Evolutionary conservation across 2,113 vertebrate genomes (phyloP).

Genomic region (Tragelaphus strepsiceros): DNA sequence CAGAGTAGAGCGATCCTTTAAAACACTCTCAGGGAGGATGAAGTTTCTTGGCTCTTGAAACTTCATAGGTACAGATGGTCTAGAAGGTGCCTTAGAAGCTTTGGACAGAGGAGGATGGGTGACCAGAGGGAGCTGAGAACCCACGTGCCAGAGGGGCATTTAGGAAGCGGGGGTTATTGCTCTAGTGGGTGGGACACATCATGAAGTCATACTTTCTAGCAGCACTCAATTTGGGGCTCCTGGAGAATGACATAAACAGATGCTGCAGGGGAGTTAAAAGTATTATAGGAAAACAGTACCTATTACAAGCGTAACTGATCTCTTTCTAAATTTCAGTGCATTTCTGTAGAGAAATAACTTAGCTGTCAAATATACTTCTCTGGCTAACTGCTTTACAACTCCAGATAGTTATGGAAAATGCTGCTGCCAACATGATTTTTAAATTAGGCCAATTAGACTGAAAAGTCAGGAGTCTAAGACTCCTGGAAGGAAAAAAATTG

Average conservation of each 20-base stretch:
- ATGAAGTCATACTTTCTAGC: background rate
- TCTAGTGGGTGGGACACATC: background rate
- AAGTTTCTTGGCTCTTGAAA: background rate
- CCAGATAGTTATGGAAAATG: constrained; percentile 52
- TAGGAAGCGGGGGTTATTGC: background rate
- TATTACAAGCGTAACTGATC: background rate
- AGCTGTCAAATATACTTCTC: constrained; percentile 40
- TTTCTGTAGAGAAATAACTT: constrained; percentile 44
- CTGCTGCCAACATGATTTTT: constrained; percentile 63
- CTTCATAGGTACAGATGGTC: background rate
- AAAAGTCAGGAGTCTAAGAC: constrained; percentile 13
- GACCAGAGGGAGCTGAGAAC: background rate
- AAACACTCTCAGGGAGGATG: background rate
- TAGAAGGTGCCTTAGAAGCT: background rate
- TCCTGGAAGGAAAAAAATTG: background rate
- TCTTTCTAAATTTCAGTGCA: constrained; percentile 27
- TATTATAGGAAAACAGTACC: background rate
- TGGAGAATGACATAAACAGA: background rate
- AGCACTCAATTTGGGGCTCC: background rate
- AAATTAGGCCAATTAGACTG: constrained; percentile 52
- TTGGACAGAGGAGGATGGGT: background rate
- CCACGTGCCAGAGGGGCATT: background rate
- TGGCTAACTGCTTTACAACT: constrained; percentile 47
- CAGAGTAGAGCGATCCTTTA: background rate
- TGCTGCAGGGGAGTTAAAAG: background rate